Evolutionary conservation across 2,888 invertebrate genomes (phyloP).

Genomic region (Ochropleura plecta): DNA sequence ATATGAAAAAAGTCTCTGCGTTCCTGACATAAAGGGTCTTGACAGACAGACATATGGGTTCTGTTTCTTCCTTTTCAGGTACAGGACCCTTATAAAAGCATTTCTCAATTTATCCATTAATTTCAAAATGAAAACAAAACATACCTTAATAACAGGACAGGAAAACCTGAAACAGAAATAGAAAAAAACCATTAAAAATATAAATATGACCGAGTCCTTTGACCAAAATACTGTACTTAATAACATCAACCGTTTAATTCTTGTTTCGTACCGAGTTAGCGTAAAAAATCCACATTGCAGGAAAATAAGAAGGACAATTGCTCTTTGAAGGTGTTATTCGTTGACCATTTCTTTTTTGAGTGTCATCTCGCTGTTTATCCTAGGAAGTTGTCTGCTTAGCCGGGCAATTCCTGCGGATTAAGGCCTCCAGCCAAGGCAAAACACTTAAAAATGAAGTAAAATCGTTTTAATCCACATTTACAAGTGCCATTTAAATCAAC

Average conservation of each 20-base stretch:
- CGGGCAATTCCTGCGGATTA: too few relatives aligned
- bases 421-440: too few relatives aligned
- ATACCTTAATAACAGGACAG: slow-evolving; percentile 41
- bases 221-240: slow-evolving; percentile 59
- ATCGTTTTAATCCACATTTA: too few relatives aligned
- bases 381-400: too few relatives aligned
- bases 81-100: not conserved
- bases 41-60: too few relatives aligned
- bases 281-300: slow-evolving; percentile 66
- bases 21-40: too few relatives aligned
- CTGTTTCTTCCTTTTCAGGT: too few relatives aligned
- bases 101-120: not conserved
- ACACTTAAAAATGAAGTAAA: too few relatives aligned
- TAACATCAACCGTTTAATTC: slow-evolving; percentile 63
- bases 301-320: not conserved
- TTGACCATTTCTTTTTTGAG: too few relatives aligned
- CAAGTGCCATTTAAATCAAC: too few relatives aligned
- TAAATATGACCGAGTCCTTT: slow-evolving; percentile 24
- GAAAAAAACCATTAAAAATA: slow-evolving; percentile 39
- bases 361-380: too few relatives aligned
- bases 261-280: slow-evolving; percentile 65
- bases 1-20: too few relatives aligned
- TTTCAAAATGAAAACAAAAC: slow-evolving; percentile 7
- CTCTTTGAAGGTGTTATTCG: not conserved
- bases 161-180: slow-evolving; percentile 50